Conservation (phyloP, 1,140 invertebrate species). For the Leptonema lineaticorne region DNA sequence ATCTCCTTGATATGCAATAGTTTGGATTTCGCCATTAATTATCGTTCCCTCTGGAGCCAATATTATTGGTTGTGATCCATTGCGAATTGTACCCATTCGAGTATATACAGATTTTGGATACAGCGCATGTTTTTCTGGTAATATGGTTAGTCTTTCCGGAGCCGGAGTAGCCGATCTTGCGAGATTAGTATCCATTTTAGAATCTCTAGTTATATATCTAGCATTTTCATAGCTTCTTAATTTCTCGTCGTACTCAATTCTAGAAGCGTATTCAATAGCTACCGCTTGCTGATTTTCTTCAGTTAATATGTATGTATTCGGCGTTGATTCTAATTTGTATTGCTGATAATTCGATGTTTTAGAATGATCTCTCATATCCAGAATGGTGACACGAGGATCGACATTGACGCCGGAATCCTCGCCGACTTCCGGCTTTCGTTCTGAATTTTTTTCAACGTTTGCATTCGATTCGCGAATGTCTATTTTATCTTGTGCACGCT, state of each 20-base stretch:
- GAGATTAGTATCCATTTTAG: constrained; percentile 12
- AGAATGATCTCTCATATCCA: constrained; percentile 5
- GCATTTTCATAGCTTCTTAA: constrained; percentile 16
- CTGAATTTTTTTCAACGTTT: background rate
- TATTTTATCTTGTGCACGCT: constrained; percentile 24
- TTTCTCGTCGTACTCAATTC: constrained; percentile 10
- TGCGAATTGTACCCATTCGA: constrained; percentile 23
- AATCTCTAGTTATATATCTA: constrained; percentile 23
- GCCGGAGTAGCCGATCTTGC: constrained; percentile 18
- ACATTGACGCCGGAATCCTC: constrained; percentile 11
- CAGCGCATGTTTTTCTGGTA: constrained; percentile 29
- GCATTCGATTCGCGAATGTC: background rate
- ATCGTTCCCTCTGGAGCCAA: constrained; percentile 28
- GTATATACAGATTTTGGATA: constrained; percentile 16
- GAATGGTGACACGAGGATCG: background rate
- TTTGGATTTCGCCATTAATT: constrained; percentile 36
- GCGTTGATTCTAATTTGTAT: constrained; percentile 26
- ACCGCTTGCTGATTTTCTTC: constrained; percentile 23
- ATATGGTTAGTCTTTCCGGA: constrained; percentile 27
- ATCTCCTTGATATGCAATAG: constrained; percentile 31
- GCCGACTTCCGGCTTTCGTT: constrained; percentile 7
- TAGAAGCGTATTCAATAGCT: constrained; percentile 25
- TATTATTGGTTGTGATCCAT: constrained; percentile 31
- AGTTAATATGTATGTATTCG: constrained; percentile 1
- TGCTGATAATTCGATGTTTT: constrained; percentile 22